Percentiles rank a stretch among this genome's conserved stretches.
Conservation (phyloP, 2,113 vertebrate species). For the Chamaea fasciata region DNA sequence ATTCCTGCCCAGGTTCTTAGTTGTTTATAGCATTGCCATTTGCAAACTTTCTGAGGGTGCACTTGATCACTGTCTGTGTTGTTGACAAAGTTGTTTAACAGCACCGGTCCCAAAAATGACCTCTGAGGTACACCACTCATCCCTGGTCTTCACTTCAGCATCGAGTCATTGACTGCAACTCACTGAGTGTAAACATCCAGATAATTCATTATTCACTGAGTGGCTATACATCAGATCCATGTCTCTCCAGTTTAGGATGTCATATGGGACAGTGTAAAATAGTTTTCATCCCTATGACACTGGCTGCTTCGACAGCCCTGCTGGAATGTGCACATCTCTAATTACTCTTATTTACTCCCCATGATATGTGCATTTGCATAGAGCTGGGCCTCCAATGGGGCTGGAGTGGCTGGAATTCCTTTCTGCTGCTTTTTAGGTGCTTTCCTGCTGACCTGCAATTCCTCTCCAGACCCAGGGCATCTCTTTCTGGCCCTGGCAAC, state of each 20-base stretch:
- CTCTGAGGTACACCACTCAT: background rate
- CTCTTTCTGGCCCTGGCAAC: background rate
- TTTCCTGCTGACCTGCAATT: background rate
- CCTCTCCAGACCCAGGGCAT: background rate
- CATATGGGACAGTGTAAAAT: background rate
- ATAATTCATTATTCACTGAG: background rate
- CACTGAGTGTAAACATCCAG: background rate
- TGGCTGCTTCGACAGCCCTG: background rate
- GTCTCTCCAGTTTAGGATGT: background rate
- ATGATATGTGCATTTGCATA: background rate
- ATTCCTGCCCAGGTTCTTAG: background rate
- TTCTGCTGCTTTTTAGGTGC: background rate
- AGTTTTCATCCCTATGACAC: background rate
- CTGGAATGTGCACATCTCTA: background rate
- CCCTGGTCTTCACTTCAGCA: background rate
- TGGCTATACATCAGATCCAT: background rate
- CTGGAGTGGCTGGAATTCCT: background rate
- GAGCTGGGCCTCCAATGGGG: background rate
- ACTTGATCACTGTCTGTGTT: background rate
- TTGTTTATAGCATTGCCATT: no score
- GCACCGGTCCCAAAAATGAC: rapidly evolving
- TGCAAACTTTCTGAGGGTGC: background rate
- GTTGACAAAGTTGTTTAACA: background rate
- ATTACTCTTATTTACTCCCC: background rate
- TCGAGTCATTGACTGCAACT: background rate